Conservation (phyloP, 2,113 vertebrate species). For the Dicaeum eximium region DNA sequence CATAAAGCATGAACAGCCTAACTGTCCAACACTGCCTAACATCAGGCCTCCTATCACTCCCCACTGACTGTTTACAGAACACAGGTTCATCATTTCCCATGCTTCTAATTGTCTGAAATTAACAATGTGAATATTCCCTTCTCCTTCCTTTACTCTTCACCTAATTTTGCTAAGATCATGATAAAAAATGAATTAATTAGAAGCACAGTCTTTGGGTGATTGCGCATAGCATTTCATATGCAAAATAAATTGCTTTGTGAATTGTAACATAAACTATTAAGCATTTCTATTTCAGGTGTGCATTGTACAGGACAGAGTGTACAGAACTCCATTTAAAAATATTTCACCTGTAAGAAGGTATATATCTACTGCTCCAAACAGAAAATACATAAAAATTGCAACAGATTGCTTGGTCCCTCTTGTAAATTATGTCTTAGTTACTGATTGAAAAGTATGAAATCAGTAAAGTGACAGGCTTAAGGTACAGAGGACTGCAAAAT, state of each 20-base stretch:
- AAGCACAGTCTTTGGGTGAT: background rate
- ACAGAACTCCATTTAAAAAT: background rate
- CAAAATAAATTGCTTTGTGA: slow-evolving; percentile 16
- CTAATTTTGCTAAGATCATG: background rate
- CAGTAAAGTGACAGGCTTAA: background rate
- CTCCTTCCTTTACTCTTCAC: background rate
- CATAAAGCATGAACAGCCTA: background rate
- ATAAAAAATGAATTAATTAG: background rate
- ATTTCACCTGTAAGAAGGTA: background rate
- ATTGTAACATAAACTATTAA: background rate
- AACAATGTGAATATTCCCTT: background rate
- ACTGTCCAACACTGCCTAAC: background rate
- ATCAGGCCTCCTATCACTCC: background rate
- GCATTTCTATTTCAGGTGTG: background rate
- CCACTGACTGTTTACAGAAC: background rate
- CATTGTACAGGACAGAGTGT: background rate
- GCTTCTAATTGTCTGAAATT: background rate
- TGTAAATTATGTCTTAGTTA: background rate
- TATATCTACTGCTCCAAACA: background rate
- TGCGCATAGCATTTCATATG: background rate
- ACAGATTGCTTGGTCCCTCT: background rate
- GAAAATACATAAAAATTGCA: background rate
- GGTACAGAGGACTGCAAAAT: background rate
- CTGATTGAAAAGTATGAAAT: background rate
- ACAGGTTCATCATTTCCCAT: background rate